phyloP scores from a whole-genome alignment of 1,140 invertebrate genomes.

The Lamellibrachia luymesi region DNA sequence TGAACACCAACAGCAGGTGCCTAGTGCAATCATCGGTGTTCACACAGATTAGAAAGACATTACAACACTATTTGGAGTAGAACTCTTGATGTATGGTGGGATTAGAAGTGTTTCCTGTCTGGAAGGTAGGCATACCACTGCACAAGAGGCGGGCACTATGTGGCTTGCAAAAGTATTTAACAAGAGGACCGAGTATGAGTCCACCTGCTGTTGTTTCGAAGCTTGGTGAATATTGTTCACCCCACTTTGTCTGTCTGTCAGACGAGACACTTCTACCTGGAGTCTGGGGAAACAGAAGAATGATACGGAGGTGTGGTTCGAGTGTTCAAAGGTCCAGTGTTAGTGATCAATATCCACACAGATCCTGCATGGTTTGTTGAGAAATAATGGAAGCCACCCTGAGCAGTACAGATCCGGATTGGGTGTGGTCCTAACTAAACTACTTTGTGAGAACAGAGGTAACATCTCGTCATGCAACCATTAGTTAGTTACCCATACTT shows the following conservation, averaged over 20 bases:
- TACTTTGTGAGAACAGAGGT: background rate
- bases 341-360: background rate
- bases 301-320: no score
- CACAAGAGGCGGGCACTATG: background rate
- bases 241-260: background rate
- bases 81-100: no score
- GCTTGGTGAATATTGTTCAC: background rate
- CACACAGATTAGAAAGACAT: background rate
- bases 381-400: background rate
- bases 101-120: no score
- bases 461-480: background rate
- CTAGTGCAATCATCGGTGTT: background rate
- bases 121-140: background rate
- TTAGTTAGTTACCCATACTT: background rate
- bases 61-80: background rate
- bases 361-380: background rate
- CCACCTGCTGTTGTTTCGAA: background rate
- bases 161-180: background rate
- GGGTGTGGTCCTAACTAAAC: background rate
- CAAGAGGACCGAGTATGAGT: background rate
- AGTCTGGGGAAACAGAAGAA: no score
- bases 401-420: background rate
- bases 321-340: no score
- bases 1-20: background rate
- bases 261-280: background rate